These are phyloP conservation scores for Chunga burmeisteri DNA, from an alignment of 2,113 vertebrate genomes.

Conservation along the genomic window DNA sequence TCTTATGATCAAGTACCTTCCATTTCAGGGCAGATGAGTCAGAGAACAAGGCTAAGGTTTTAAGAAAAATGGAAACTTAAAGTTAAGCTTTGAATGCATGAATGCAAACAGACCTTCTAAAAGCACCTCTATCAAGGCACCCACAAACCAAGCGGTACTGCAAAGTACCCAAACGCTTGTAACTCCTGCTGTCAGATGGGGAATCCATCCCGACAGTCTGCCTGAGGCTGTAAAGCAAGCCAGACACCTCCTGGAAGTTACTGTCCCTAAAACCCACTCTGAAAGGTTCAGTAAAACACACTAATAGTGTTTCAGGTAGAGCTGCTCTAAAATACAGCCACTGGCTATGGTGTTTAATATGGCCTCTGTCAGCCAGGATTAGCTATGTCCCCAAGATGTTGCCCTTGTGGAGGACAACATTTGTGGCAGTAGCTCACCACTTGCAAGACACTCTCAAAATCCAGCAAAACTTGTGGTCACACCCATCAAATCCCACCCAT, in stretches of 20 bases:
- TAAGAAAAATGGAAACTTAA: background rate
- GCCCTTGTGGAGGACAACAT: background rate
- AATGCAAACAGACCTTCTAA: background rate
- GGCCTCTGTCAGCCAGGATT: background rate
- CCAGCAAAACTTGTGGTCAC: background rate
- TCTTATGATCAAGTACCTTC: background rate
- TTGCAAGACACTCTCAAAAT: background rate
- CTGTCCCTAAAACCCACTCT: background rate
- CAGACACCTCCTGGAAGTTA: background rate
- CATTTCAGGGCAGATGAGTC: background rate
- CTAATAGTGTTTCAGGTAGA: background rate
- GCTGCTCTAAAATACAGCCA: background rate
- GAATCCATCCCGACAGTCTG: background rate
- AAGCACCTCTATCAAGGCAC: background rate
- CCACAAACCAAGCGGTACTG: background rate
- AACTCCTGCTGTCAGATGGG: background rate
- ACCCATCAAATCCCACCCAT: background rate
- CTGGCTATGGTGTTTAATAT: background rate
- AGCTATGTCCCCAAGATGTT: background rate
- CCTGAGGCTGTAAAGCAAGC: background rate
- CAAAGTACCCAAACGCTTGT: fast-evolving
- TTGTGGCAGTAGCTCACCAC: background rate
- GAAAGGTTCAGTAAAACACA: background rate
- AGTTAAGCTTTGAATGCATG: background rate
- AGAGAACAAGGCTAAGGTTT: background rate